A percentile compares a stretch with the other conserved stretches of the same genome.
Evolutionary conservation across 2,888 invertebrate genomes (phyloP).

Genomic region (Sisyra nigra): DNA sequence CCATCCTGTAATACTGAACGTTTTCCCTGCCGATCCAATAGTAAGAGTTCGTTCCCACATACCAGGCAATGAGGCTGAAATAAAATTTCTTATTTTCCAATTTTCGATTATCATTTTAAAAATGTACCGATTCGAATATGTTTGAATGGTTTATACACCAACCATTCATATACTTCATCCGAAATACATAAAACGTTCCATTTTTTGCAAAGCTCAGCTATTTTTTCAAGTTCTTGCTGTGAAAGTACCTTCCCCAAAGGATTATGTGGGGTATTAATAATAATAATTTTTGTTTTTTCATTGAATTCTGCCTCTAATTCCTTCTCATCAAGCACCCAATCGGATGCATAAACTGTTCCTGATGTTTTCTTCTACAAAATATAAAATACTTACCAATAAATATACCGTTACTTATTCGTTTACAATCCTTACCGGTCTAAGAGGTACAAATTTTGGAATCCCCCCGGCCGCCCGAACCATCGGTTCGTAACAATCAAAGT

Average conservation of each 20-base stretch:
- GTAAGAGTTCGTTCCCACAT: conserved; percentile 99
- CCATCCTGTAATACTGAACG: conserved; percentile 96
- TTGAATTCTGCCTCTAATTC: conserved; percentile 72
- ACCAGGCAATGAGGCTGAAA: conserved; percentile 68
- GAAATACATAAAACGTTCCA: conserved; percentile 83
- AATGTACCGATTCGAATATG: conserved; percentile 78
- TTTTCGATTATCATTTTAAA: background rate
- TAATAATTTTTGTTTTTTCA: conserved; percentile 79
- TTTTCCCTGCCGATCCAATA: conserved; percentile 94
- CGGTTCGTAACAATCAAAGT: conserved; percentile 94
- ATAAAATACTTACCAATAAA: background rate
- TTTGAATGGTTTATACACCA: conserved; percentile 66
- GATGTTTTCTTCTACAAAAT: conserved; percentile 5
- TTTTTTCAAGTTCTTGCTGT: conserved; percentile 46
- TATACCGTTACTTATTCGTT: too few relatives aligned
- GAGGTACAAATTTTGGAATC: conserved; percentile 67
- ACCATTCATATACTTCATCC: conserved; percentile 98
- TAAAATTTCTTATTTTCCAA: background rate
- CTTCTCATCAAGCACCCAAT: conserved; percentile 75
- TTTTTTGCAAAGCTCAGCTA: conserved; percentile 81
- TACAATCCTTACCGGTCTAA: conserved; percentile 50
- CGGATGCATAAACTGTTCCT: conserved; percentile 38
- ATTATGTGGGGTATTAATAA: conserved; percentile 97
- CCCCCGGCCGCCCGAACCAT: conserved; percentile 86
- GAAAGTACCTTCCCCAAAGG: conserved; percentile 87